phyloP scores from a whole-genome alignment of 2,797 vertebrate genomes.

The Neopelma chrysocephalum region DNA sequence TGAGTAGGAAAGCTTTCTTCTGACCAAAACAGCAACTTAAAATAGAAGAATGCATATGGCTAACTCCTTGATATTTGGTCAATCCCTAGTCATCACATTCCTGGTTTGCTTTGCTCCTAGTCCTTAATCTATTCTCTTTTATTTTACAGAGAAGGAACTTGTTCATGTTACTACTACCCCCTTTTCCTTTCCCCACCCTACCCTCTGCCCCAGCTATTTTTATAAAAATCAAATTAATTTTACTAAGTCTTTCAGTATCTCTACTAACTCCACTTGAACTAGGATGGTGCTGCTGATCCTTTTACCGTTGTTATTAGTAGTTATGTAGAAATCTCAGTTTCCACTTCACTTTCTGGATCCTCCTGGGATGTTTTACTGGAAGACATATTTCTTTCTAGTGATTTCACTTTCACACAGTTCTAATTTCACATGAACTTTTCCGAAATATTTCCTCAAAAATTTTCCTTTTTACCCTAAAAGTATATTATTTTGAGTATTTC shows the following conservation, averaged over 20 bases:
- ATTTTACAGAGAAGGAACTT: background rate
- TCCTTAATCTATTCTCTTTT: background rate
- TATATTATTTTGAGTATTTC: background rate
- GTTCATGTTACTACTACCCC: background rate
- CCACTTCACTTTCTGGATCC: background rate
- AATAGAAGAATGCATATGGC: background rate
- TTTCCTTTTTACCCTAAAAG: background rate
- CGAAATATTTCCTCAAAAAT: background rate
- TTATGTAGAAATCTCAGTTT: background rate
- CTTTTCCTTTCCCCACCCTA: background rate
- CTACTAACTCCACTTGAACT: background rate
- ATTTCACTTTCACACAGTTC: background rate
- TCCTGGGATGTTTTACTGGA: background rate
- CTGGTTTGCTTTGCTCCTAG: background rate
- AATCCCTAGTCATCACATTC: background rate
- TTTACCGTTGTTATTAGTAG: background rate
- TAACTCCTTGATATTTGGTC: background rate
- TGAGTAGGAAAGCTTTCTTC: background rate
- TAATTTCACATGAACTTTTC: background rate
- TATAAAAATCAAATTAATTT: background rate
- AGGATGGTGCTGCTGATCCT: background rate
- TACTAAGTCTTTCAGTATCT: background rate
- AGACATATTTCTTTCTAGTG: background rate
- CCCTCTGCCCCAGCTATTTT: accelerated
- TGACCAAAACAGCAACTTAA: background rate